Evolutionary conservation across 2,888 invertebrate genomes (phyloP), one percentile per base, ranked within the genome.

Genomic region (Drosophila lutescens): DNA sequence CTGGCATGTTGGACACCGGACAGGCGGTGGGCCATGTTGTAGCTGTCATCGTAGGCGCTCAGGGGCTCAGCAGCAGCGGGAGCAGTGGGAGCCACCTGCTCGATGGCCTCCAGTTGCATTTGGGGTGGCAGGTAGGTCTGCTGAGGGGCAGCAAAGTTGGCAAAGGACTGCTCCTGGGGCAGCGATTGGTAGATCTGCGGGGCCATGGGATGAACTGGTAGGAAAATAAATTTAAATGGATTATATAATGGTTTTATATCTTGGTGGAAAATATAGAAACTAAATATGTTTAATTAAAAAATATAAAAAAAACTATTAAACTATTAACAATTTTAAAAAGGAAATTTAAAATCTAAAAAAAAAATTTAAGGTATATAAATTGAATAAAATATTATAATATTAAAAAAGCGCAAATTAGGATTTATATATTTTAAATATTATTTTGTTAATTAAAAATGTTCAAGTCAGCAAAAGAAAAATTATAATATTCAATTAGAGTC

Each of bases 21-120:
- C 66, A 88, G 67, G 4, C 81, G 89, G 53, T 90, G 90, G 2
- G 90, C 90, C 77, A 86, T 89, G 67, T 86, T 91, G 56, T 90
- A 90, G n/a, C 91, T 89, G 61, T 90, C 90, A 38, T 90, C 86
- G 30, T 77, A 79, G 40, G 79, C 10, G 17, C 32, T 80, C 41
- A 78, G 65, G 9, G 71, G 63, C 55, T 86, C 77, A 0, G 50
- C 53, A 6, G 74, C 69, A 8, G 74, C 69, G 9, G 78, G 75
- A 0, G 40, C 56, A 10, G 74, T 69, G 7, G 79, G 78, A 13
- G 71, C 74, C 40, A 78, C 53, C 2, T 77, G 73, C 26, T 78
- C 80, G 12, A 72, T 40, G 17, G 43, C 41, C 15, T 88, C 72
- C 41, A 70, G 58, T 10, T 69, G 78, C 53, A 57, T 70, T 20